Base-by-base conservation (phyloP, 2,797 vertebrate species). In the Cyprinodon diabolis region DNA sequence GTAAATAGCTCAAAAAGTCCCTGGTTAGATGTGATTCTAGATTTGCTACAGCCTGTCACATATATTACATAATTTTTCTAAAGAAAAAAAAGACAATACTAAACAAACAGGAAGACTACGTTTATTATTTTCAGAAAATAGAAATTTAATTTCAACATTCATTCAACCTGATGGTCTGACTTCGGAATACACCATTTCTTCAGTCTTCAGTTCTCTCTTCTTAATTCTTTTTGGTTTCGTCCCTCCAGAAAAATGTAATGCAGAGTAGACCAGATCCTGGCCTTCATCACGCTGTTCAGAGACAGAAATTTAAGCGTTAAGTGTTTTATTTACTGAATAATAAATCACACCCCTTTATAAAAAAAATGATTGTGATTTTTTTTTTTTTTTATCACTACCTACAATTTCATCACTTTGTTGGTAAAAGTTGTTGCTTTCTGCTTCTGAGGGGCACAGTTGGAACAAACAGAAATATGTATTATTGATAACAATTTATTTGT, bases 211-310 rank as follows among this genome's bases (percentile, higher is more conserved):
- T 25, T 67, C 23, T 1, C 25, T 67, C 2, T 66, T 66, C 66
- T 67, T 67, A 23, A 17, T 67, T 4, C 15, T 23, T 67, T 8
- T 67, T 25, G 63, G 1, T 45, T 6, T 66, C 49, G 30, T 67
- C 47, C 47, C 23, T 11, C 47, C 66, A 51, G 66, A 67, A 23
- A 67, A 67, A 67, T 4, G 23, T 51, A 67, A 67, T 1, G 66
- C 40, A 51, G 23, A 48, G 19, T 67, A 67, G 7, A 49, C 49
- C 45, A 67, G 15, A 67, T 30, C 47, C 23, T 67, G 66, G 49
- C 66, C 66, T 17, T 67, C 66, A 17, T 9, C 23, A 67, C 13
- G 47, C 45, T 67, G 47, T 17, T 13, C 57, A 58, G 14, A 58
- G 35, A 30, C 30, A 58, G 23, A 35, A 35, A 30, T 1, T 9